Conservation (phyloP, 2,797 vertebrate species). For the Tragopan temminckii region DNA sequence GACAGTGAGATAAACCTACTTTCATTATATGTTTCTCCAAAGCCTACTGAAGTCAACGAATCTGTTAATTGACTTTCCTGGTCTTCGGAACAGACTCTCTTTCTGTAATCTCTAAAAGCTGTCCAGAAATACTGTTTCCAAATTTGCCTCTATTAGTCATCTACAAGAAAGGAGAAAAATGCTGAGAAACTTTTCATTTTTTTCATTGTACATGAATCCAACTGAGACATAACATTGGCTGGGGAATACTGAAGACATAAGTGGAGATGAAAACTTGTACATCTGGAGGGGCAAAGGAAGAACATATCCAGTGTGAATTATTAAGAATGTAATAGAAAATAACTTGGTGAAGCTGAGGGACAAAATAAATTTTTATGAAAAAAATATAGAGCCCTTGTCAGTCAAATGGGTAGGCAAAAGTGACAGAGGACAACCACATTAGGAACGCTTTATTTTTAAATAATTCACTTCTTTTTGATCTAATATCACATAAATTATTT, state of each 20-base stretch:
- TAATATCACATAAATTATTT: background rate
- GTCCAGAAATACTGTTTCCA: background rate
- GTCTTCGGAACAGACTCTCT: background rate
- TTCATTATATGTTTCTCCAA: background rate
- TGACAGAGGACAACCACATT: rapidly evolving
- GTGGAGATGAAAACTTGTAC: background rate
- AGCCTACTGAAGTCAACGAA: background rate
- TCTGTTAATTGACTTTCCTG: slow-evolving; percentile 3
- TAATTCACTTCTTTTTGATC: background rate
- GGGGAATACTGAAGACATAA: background rate
- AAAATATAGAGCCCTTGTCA: background rate
- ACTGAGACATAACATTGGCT: background rate
- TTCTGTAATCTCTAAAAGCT: background rate
- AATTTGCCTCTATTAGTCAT: background rate
- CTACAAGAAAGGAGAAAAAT: background rate
- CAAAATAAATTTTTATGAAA: background rate
- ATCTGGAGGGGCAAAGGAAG: background rate
- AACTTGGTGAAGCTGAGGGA: background rate
- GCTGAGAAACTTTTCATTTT: background rate
- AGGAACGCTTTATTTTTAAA: background rate
- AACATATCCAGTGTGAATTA: background rate
- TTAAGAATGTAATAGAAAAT: background rate
- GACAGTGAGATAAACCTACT: background rate
- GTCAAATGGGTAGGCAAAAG: background rate
- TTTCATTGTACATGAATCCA: background rate